Evolutionary conservation across 2,888 invertebrate species (phyloP), one percentile per base, ranked within the genome.

Genomic region (Eucera pruinosa): DNA sequence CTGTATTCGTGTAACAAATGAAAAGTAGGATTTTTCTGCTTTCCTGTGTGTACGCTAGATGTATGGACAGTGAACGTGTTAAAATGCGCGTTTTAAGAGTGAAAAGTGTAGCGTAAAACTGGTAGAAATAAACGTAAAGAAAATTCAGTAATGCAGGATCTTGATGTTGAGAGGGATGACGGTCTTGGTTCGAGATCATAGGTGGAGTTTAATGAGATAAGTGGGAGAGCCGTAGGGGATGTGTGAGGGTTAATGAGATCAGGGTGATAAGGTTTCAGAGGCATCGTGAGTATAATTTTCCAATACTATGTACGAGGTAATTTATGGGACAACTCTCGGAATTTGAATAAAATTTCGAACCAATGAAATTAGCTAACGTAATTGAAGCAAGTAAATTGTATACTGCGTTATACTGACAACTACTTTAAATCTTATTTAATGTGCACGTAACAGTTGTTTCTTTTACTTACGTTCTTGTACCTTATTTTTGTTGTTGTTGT

Each of bases 201-300:
- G 36, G 54, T 13, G 20, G 36, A 36, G 20, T 36, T 54, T 54
- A 54, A 54, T 54, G 36, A 54, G 54, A 20, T 36, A 23, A 54
- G 20, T 20, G 36, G 20, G 54, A 20, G 27, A 15, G n/a, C n/a
- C n/a, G 20, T 7, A 18, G 30, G 30, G 27, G 30, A 60, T 4
- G 11, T 33, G 50, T 15, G 30, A 15, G 4, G 30, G 45, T 60
- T 47, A 15, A 60, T n/a, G 30, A 30, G 60, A n/a, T n/a, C n/a
- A 60, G 20, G 15, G 5, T 47, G 45, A 60, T 23, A 20, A 15
- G 7, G 45, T 60, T 45, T 45, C 13, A 18, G 9, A 18, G 18
- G 18, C 20, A 30, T 15, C n/a, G 15, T 23, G 4, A 23, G 55
- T 9, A 9, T 25, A 57, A 25, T 39, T 39, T 25, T 11, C 25